Base-by-base conservation (phyloP, 2,888 invertebrate genomes). In the Galerucella pusilla region DNA sequence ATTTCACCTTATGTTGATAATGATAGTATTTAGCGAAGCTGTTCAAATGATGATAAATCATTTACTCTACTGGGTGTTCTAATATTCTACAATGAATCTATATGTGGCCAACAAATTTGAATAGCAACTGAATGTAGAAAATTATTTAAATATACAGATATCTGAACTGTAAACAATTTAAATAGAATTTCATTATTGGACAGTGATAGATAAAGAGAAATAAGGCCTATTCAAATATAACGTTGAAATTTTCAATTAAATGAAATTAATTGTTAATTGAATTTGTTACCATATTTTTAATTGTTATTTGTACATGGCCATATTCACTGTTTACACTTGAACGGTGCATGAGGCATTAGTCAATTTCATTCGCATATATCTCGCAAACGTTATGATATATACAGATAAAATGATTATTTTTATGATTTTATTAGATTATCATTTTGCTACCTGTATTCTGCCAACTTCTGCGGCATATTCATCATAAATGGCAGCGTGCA, bases 31-130 rank as follows among this genome's bases (percentile, higher is more conserved):
- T 70, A 63, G 42, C 70, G 54, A 54, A 70, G 49, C 61, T 54
- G 70, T 70, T 70, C 35, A 16, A 70, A 70, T 54, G 35, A 52
- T 28, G 11, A 69, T 54, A 54, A 63, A 54, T 70, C 49, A 63
- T 64, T 64, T 70, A 63, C 28, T 12, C 12, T 68, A 61, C 69
- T 46, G 61, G 60, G 69, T 49, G 69, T 46, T 69, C 35, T 46
- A 46, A 45, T 46, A 46, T 46, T 20, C 4, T 57, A 16, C 20
- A 57, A 57, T 20, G 16, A 57, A 57, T 57, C 20, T 57, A 57
- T 52, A 52, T 52, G 52, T 52, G n/a, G 16, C 57, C 10, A 20
- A 16, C 16, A 57, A 20, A 42, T 7, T 42, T 1, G 35, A 42
- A 42, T 42, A 42, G 1, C 9, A 42, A 42, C 35, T 42, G 1